Evolutionary conservation across 2,888 invertebrate species (phyloP).

Genomic region (Polietes domitor): DNA sequence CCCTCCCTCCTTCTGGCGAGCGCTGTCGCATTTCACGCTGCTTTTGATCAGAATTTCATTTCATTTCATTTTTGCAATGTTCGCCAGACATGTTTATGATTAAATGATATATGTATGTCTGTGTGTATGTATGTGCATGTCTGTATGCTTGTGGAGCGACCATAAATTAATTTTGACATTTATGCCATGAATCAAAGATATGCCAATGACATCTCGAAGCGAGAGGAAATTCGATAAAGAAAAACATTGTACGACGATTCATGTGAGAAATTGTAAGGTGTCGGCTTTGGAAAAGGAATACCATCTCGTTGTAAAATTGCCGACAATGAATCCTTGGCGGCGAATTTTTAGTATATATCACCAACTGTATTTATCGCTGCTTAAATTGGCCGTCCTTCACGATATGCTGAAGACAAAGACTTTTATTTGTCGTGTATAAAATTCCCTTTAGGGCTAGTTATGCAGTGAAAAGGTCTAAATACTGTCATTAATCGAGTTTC

Average conservation of each 20-base stretch:
- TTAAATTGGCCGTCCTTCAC: too few species aligned
- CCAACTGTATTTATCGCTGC: too few species aligned
- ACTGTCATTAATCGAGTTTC: too few species aligned
- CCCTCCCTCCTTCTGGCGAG: not conserved
- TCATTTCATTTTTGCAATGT: not conserved
- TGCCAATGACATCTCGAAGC: not conserved
- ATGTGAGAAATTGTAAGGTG: not conserved
- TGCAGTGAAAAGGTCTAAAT: too few species aligned
- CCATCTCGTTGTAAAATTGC: too few species aligned
- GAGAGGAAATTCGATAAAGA: not conserved
- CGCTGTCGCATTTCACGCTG: not conserved
- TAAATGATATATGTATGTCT: not conserved
- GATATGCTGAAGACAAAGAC: too few species aligned
- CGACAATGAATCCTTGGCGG: too few species aligned
- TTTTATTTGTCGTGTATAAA: too few species aligned
- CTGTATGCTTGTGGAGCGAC: not conserved
- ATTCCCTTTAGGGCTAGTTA: too few species aligned
- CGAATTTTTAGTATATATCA: too few species aligned
- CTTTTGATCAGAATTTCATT: constrained; percentile 9
- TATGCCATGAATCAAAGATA: constrained; percentile 27
- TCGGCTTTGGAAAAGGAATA: not conserved
- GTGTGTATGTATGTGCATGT: not conserved
- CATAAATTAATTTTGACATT: constrained; percentile 24
- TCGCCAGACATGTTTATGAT: not conserved
- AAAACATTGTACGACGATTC: not conserved